Evolutionary conservation across 2,797 vertebrate genomes (phyloP).

Genomic region (Leptoclinus maculatus): DNA sequence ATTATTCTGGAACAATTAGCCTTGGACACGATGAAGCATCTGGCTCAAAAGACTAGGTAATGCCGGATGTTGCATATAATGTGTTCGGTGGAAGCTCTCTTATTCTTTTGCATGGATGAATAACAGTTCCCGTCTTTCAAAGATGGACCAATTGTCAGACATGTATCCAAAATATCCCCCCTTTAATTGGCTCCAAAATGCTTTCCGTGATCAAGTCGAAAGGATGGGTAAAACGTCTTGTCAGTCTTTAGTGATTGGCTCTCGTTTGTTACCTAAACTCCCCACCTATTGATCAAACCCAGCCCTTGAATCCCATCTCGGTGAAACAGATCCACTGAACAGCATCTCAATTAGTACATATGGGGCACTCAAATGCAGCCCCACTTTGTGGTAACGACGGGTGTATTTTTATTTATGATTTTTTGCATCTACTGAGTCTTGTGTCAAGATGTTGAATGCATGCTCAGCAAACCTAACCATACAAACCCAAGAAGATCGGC

Average conservation of each 20-base stretch:
- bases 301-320: conserved; percentile 7
- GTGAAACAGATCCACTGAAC: conserved; percentile 11
- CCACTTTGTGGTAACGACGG: background rate
- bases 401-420: background rate
- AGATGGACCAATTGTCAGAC: background rate
- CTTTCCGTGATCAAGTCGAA: conserved; percentile 2
- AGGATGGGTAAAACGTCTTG: background rate
- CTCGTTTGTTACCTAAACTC: background rate
- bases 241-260: background rate
- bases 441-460: conserved; percentile 4
- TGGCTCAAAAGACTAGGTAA: background rate
- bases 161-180: background rate
- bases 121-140: conserved; percentile 24
- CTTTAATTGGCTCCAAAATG: conserved; percentile 12
- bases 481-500: conserved; percentile 2
- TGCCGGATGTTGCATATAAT: conserved; percentile 7
- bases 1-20: background rate
- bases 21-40: conserved; percentile 7
- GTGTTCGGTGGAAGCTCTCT: conserved; percentile 23
- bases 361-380: background rate
- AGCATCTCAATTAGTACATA: conserved; percentile 16
- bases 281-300: conserved; percentile 19
- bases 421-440: background rate
- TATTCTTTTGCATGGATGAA: conserved; percentile 32
- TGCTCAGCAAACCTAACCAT: conserved; percentile 9